Conservation (phyloP, 2,797 vertebrate species). For the Oreortyx pictus region DNA sequence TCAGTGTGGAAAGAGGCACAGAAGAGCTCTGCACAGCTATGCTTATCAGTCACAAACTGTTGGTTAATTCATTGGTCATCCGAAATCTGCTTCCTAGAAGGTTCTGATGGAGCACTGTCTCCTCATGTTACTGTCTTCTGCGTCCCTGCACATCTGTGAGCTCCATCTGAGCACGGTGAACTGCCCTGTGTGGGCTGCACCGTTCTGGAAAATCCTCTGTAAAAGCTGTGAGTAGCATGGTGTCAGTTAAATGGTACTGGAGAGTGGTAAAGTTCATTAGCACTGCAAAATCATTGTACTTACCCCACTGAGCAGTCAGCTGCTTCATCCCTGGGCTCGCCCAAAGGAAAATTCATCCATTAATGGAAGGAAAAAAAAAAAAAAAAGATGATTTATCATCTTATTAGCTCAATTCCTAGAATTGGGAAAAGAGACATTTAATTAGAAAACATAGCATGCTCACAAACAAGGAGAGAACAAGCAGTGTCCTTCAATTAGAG, state of each 20-base stretch:
- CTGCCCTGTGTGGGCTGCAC: rapidly evolving
- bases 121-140: not conserved
- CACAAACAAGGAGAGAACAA: not conserved
- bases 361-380: not conserved
- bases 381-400: not conserved
- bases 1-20: too few species aligned
- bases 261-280: not conserved
- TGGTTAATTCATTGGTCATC: not conserved
- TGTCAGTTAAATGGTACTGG: not conserved
- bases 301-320: not conserved
- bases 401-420: not conserved
- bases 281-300: rapidly evolving
- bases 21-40: not conserved
- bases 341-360: not conserved
- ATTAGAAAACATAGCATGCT: not conserved
- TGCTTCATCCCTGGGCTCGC: not conserved
- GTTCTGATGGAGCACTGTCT: rapidly evolving
- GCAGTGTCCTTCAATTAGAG: not conserved
- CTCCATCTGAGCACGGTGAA: rapidly evolving
- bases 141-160: rapidly evolving
- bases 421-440: not conserved
- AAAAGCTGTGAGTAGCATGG: not conserved
- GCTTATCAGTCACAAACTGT: not conserved
- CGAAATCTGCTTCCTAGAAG: not conserved
- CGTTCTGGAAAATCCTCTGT: not conserved